A percentile compares a stretch with the other conserved stretches of the same genome.
Conservation (phyloP, 2,888 invertebrate genomes). For the Drosophila affinis region DNA sequence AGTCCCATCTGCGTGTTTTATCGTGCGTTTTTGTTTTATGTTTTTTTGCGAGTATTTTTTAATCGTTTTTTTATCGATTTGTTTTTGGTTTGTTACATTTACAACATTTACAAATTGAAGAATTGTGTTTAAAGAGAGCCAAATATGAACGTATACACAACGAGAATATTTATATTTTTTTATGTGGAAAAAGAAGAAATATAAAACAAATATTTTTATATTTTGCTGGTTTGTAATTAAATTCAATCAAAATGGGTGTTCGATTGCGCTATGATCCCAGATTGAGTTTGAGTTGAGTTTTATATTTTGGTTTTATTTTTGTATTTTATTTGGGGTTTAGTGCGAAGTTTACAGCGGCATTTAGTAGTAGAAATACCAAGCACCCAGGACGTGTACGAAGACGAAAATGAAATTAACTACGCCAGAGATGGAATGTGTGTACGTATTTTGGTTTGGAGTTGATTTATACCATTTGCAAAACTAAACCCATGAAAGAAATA, state of each 20-base stretch:
- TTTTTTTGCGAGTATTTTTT: constrained; percentile 24
- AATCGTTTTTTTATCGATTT: constrained; percentile 22
- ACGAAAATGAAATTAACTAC: constrained; percentile 24
- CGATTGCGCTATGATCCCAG: constrained; percentile 59
- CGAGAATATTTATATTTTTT: constrained; percentile 23
- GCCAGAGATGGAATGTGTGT: constrained; percentile 14
- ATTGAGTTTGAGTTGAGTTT: constrained; percentile 45
- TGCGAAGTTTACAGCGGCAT: constrained; percentile 73
- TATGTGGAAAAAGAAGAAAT: constrained; percentile 63
- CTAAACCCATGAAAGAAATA: constrained; percentile 59
- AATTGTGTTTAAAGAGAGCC: constrained; percentile 49
- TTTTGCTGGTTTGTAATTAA: constrained; percentile 46
- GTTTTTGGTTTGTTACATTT: constrained; percentile 43
- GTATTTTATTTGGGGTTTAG: constrained; percentile 58
- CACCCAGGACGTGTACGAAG: constrained; percentile 63
- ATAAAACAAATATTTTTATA: constrained; percentile 56
- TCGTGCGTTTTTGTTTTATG: constrained; percentile 16
- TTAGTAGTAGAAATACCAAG: constrained; percentile 75
- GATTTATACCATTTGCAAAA: constrained; percentile 40
- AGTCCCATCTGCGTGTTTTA: constrained; percentile 82
- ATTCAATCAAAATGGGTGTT: constrained; percentile 55
- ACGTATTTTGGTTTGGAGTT: background rate
- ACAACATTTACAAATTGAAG: constrained; percentile 70
- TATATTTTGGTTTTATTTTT: constrained; percentile 27
- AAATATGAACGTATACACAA: constrained; percentile 57